Base-by-base conservation (phyloP, 1,140 invertebrate genomes). In the Drosophila tsacasi region DNA sequence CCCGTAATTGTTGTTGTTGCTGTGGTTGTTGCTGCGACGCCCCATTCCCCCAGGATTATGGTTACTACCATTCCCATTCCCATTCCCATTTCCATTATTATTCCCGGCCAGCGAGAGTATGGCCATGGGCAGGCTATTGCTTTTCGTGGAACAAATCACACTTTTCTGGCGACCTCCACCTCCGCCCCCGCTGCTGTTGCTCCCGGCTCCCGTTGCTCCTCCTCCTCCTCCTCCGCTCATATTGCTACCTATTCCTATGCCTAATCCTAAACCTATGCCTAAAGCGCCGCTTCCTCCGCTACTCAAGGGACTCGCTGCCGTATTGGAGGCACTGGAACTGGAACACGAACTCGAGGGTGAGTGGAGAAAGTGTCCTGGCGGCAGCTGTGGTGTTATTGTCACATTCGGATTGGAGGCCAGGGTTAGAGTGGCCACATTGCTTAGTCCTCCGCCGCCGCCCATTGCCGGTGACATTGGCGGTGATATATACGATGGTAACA, bases 381-480 rank as follows among this genome's bases (percentile, higher is more conserved):
- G 91, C 80, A 92, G 57, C 19, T 92, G 91, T 1, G 91, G 91
- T 3, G 89, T 92, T 58, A 92, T 92, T 8, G 91, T 92, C 40
- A 92, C 91, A 78, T 91, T 91, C 0, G 87, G 87, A 76, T 89
- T 92, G 15, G 91, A 92, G 21, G 86, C 80, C 55, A 92, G 57
- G 17, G 91, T 83, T 30, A 91, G 42, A 2, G 85, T 87, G 19
- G 86, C 85, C 58, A 79, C 86, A 62, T 74, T 74, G 2, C 37
- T 60, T 0, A 64, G 5, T 3, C 59, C 65, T 12, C 9, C 44
- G 0, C 3, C 42, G 2, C 55, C 65, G 0, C 67, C 83, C 65
- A 84, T 83, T 1, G 91, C 81, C 15, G 91, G 91, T 17, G 91
- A 92, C 68, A 92, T 92, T 2, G 91, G 91, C n/a, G 91, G 91